Percentiles rank a stretch among this genome's conserved stretches.
Evolutionary conservation across 2,113 vertebrate species (phyloP).

Genomic region (Thinocorus orbignyianus): DNA sequence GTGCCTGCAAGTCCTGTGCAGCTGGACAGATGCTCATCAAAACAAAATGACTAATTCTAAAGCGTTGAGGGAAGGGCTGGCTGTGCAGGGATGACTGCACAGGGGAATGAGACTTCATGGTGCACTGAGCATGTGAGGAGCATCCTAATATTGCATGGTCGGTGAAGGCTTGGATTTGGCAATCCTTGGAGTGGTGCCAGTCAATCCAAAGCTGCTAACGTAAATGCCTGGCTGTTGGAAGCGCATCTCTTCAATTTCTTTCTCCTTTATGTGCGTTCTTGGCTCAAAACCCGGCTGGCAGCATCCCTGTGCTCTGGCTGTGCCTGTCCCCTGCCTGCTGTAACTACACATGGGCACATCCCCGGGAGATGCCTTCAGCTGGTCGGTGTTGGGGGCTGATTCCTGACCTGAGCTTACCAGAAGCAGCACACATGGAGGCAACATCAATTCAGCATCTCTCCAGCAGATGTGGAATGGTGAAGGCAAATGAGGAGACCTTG

Average conservation of each 20-base stretch:
- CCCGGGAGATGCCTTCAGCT: not conserved
- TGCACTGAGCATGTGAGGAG: not conserved
- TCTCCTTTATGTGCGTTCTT: not conserved
- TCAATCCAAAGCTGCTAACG: not conserved
- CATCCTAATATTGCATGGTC: not conserved
- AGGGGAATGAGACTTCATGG: not conserved
- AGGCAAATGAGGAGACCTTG: not conserved
- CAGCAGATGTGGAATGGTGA: not conserved
- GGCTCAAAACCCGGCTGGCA: not conserved
- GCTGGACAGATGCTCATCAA: not conserved
- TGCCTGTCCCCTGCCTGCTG: not conserved
- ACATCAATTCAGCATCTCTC: not conserved
- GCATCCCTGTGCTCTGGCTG: not conserved
- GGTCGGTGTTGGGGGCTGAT: not conserved
- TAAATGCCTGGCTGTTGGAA: not conserved
- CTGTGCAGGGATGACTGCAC: not conserved
- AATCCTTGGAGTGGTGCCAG: not conserved
- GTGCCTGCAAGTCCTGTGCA: not conserved
- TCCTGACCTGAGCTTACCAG: not conserved
- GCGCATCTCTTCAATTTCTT: not conserved
- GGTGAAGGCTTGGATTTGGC: not conserved
- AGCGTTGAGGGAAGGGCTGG: not conserved
- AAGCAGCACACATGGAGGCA: fast-evolving
- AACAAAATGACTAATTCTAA: not conserved
- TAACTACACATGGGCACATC: not conserved